These are phyloP conservation scores for Stercorarius parasiticus DNA, from an alignment of 2,113 vertebrate genomes.

Conservation along the genomic window DNA sequence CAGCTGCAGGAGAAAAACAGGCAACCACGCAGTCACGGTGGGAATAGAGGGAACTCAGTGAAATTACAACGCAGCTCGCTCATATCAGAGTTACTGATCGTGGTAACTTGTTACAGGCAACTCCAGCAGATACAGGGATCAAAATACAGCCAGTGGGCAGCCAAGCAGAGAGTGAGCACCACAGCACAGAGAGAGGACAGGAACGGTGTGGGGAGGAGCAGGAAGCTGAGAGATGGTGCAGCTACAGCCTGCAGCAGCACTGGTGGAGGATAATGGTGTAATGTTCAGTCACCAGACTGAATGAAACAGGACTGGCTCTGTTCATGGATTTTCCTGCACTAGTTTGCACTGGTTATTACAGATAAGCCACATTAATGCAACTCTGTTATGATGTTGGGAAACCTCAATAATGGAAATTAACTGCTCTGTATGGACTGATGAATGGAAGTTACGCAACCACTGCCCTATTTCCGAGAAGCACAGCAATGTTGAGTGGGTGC, in stretches of 20 bases:
- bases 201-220: background rate
- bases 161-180: background rate
- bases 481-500: background rate
- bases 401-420: conserved; percentile 48
- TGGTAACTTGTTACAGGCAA: background rate
- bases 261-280: background rate
- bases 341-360: conserved; percentile 52
- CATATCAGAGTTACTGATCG: background rate
- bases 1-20: background rate
- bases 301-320: conserved; percentile 6
- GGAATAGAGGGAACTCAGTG: background rate
- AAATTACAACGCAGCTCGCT: background rate
- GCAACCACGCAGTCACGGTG: background rate
- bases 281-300: conserved; percentile 2
- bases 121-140: background rate
- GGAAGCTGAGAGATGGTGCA: background rate
- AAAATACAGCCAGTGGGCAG: background rate
- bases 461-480: background rate
- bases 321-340: background rate
- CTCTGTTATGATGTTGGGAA: conserved; percentile 21
- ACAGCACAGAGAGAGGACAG: background rate
- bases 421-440: conserved; percentile 5
- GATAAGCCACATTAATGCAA: conserved; percentile 44
- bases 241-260: background rate
- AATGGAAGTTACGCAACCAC: conserved; percentile 1